phyloP scores from a whole-genome alignment of 1,140 invertebrate genomes.

The Platorchestia sp. region DNA sequence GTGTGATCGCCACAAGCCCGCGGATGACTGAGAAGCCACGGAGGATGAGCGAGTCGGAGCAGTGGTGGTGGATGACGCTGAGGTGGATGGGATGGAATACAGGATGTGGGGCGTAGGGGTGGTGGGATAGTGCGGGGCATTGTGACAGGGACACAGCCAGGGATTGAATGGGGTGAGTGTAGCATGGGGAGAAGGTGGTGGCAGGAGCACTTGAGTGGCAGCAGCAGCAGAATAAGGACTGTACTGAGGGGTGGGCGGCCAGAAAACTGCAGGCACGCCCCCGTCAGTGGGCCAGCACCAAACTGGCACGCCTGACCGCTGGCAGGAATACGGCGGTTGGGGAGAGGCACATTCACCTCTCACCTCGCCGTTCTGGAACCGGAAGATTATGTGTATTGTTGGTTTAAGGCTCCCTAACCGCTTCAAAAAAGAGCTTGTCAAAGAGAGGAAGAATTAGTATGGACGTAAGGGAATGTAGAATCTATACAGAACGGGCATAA shows the following conservation, averaged over 20 bases:
- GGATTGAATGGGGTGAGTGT: neutral
- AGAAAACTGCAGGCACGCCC: neutral
- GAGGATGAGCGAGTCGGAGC: neutral
- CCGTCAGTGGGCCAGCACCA: constrained; percentile 14
- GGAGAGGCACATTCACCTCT: neutral
- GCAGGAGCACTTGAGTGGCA: constrained; percentile 22
- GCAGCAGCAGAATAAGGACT: constrained; percentile 8
- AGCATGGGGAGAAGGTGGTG: neutral
- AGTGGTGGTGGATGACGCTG: neutral
- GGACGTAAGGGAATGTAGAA: too few species aligned
- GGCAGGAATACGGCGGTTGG: neutral
- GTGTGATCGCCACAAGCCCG: neutral
- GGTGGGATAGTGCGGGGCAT: constrained; percentile 13
- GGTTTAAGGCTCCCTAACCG: too few species aligned
- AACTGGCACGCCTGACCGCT: neutral
- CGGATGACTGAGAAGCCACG: neutral
- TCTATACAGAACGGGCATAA: too few species aligned
- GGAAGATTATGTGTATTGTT: too few species aligned
- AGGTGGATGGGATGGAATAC: constrained; percentile 12
- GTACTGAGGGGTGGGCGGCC: neutral
- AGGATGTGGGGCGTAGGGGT: constrained; percentile 21
- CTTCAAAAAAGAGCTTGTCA: too few species aligned
- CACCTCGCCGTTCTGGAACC: neutral
- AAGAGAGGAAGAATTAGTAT: too few species aligned
- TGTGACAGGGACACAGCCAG: constrained; percentile 4